Evolutionary conservation across 2,113 vertebrate genomes (phyloP).

Genomic region (Monopterus albus): DNA sequence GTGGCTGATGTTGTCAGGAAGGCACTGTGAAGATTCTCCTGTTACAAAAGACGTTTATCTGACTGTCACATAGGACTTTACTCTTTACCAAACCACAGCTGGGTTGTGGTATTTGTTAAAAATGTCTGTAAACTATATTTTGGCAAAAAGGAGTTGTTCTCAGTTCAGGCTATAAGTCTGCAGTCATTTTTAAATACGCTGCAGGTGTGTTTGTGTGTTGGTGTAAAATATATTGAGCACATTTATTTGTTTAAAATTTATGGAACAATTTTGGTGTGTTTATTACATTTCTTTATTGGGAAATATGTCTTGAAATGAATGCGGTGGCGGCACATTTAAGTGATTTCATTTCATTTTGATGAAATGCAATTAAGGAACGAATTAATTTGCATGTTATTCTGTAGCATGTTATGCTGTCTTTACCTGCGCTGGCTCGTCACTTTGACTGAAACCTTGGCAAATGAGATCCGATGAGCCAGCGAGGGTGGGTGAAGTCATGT

Average conservation of each 20-base stretch:
- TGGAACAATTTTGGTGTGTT: background rate
- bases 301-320: no score
- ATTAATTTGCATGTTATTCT: constrained; percentile 5
- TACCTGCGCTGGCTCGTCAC: background rate
- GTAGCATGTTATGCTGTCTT: constrained; percentile 4
- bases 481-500: background rate
- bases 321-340: background rate
- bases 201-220: background rate
- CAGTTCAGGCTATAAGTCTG: background rate
- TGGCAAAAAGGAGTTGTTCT: background rate
- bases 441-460: constrained; percentile 3
- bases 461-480: background rate
- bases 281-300: background rate
- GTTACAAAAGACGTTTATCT: background rate
- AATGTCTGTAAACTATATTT: background rate
- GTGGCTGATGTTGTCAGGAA: constrained; percentile 35
- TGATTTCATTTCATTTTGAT: background rate
- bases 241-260: background rate
- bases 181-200: background rate
- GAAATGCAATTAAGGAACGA: background rate
- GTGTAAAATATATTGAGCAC: no score
- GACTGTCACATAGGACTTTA: background rate
- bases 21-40: constrained; percentile 4
- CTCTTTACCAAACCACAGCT: background rate
- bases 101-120: background rate